Conservation (phyloP, 2,113 vertebrate species). For the Thryonomys swinderianus region DNA sequence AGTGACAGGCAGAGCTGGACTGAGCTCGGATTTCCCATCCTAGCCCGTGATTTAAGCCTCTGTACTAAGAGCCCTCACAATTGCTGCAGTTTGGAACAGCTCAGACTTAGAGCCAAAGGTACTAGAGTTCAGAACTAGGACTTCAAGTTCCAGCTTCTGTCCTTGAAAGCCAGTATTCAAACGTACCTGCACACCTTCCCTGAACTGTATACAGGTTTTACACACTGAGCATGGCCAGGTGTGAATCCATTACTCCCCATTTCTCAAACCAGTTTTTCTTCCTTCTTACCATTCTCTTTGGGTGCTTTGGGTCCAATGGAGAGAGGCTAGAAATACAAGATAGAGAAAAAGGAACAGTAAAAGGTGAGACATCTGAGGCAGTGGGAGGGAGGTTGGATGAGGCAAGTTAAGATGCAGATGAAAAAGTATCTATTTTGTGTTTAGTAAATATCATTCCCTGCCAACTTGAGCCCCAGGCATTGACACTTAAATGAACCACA, state of each 20-base stretch:
- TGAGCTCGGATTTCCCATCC: not conserved
- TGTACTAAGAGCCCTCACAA: not conserved
- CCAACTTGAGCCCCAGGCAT: not conserved
- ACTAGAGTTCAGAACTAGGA: not conserved
- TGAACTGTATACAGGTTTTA: not conserved
- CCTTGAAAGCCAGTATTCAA: not conserved
- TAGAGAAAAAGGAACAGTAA: not conserved
- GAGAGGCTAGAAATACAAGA: conserved; percentile 5
- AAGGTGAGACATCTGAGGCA: not conserved
- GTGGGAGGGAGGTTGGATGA: not conserved
- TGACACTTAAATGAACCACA: not conserved
- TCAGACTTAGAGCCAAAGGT: not conserved
- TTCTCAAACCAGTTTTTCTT: not conserved
- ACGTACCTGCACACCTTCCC: not conserved
- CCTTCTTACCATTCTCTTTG: not conserved
- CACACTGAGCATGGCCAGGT: not conserved
- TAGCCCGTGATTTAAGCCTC: not conserved
- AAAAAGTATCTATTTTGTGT: conserved; percentile 8
- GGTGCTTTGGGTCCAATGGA: not conserved
- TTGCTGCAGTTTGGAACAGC: not conserved
- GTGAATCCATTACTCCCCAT: not conserved
- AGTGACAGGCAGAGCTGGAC: not conserved
- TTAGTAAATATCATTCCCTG: not conserved
- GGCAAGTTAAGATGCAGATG: not conserved
- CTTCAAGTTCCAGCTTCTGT: not conserved